A percentile compares a stretch with the other conserved stretches of the same genome.
Conservation (phyloP, 2,113 vertebrate species). For the Lanius ludovicianus region DNA sequence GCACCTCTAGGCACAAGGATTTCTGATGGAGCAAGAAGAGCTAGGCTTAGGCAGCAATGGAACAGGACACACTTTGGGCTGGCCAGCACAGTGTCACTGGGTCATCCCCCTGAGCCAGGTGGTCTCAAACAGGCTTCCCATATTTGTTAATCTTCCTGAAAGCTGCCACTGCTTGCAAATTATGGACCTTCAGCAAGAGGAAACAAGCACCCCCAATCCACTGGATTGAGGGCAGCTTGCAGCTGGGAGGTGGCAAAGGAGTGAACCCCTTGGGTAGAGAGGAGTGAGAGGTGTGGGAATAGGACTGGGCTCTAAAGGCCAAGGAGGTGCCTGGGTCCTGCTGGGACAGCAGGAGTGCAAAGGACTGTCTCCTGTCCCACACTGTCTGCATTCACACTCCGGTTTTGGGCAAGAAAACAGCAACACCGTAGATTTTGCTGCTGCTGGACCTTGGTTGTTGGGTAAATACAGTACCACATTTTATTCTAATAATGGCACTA, state of each 20-base stretch:
- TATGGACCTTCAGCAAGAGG: neutral
- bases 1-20: neutral
- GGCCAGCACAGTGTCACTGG: neutral
- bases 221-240: neutral
- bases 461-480: neutral
- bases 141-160: neutral
- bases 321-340: neutral
- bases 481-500: neutral
- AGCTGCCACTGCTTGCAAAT: neutral
- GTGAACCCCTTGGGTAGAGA: neutral
- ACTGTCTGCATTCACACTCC: neutral
- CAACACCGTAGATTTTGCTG: neutral
- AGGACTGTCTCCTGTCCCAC: neutral
- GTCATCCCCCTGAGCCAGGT: neutral
- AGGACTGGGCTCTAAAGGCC: neutral
- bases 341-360: neutral
- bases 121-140: neutral
- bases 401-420: neutral
- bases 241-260: rapidly evolving
- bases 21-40: neutral
- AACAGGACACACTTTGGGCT: neutral
- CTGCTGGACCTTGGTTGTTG: rapidly evolving
- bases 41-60: neutral
- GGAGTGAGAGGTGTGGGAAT: rapidly evolving
- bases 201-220: neutral